Conservation (phyloP, 2,797 vertebrate species). For the Coilia nasus region DNA sequence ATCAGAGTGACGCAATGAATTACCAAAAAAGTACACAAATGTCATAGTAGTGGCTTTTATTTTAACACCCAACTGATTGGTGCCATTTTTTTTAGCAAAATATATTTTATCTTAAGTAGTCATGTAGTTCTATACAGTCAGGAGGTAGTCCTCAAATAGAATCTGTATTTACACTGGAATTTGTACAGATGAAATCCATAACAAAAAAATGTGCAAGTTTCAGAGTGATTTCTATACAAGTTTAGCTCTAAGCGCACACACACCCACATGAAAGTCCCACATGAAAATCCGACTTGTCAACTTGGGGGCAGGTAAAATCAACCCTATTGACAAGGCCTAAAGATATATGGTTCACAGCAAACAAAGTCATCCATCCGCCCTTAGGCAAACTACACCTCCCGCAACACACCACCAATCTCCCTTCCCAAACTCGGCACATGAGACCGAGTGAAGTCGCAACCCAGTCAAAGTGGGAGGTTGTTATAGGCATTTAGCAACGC, state of each 20-base stretch:
- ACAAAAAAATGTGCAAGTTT: constrained; percentile 43
- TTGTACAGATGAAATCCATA: constrained; percentile 59
- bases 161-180: constrained; percentile 68
- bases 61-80: constrained; percentile 49
- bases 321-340: neutral
- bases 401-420: neutral
- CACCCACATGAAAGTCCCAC: neutral
- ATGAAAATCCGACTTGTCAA: constrained; percentile 5
- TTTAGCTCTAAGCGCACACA: neutral
- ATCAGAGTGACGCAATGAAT: neutral
- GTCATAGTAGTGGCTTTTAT: constrained; percentile 35
- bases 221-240: constrained; percentile 16
- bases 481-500: neutral
- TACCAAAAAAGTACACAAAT: neutral
- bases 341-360: constrained; percentile 8
- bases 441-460: neutral
- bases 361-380: neutral
- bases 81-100: constrained; percentile 70
- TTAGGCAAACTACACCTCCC: neutral
- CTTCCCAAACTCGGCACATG: neutral
- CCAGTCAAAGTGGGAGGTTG: neutral
- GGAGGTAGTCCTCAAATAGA: constrained; percentile 54
- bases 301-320: neutral
- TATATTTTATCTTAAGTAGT: constrained; percentile 67
- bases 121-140: constrained; percentile 56